A percentile compares a stretch with the other conserved stretches of the same genome.
Conservation (phyloP, 2,113 vertebrate genomes). For the Laticauda colubrina region DNA sequence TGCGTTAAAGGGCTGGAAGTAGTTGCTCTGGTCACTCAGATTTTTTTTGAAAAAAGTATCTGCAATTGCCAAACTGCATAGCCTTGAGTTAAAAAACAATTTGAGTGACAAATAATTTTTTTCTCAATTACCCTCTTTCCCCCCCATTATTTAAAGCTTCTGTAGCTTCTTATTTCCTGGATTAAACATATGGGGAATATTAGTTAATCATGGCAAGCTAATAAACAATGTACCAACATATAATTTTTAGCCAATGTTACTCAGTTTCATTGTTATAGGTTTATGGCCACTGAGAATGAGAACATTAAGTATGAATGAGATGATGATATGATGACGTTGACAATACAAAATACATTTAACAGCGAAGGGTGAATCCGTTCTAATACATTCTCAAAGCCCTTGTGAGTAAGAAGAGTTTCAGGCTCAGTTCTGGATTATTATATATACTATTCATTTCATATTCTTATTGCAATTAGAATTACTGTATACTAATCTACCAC, state of each 20-base stretch:
- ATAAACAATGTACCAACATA: background rate
- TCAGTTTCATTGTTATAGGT: background rate
- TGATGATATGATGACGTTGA: background rate
- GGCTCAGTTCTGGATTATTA: background rate
- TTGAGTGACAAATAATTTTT: background rate
- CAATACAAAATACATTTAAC: background rate
- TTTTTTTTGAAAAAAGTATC: background rate
- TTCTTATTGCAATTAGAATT: background rate
- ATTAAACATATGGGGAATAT: background rate
- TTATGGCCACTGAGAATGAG: background rate
- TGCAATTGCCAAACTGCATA: background rate
- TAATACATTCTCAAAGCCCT: background rate
- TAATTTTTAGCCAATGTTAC: background rate
- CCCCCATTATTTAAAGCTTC: background rate
- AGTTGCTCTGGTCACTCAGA: background rate
- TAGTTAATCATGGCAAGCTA: background rate
- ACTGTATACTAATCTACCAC: background rate
- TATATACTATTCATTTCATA: background rate
- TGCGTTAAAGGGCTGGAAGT: background rate
- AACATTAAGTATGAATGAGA: background rate
- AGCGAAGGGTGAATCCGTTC: background rate
- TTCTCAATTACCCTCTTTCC: background rate
- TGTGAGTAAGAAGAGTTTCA: background rate
- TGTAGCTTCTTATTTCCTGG: background rate
- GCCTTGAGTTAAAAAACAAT: background rate